Conservation (phyloP, 2,113 vertebrate species). For the Hemiprocne comata region DNA sequence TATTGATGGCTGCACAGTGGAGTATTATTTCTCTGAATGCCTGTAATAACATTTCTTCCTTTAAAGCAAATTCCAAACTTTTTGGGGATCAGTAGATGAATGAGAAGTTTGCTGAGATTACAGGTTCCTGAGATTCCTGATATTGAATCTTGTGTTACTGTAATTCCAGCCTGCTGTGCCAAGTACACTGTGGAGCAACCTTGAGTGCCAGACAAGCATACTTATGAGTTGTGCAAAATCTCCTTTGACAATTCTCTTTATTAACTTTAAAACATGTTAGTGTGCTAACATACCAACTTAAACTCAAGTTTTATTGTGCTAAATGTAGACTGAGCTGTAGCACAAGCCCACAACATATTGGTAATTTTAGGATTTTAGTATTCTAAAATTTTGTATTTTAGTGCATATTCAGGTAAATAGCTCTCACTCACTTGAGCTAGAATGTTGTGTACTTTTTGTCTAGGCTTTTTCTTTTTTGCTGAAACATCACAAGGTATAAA, state of each 20-base stretch:
- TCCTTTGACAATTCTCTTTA: background rate
- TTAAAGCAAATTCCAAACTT: background rate
- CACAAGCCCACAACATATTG: background rate
- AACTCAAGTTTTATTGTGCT: background rate
- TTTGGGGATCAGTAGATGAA: background rate
- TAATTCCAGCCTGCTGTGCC: background rate
- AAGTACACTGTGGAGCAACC: background rate
- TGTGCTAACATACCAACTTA: background rate
- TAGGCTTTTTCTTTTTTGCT: background rate
- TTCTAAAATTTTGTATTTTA: background rate
- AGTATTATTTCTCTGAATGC: background rate
- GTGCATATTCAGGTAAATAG: background rate
- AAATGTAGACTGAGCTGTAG: background rate
- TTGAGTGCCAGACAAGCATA: background rate
- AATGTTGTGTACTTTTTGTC: background rate
- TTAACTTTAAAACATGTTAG: background rate
- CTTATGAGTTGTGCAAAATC: background rate
- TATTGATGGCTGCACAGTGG: background rate
- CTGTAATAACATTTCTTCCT: background rate
- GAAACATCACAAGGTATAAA: background rate
- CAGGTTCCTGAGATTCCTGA: background rate
- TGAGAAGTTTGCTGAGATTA: background rate
- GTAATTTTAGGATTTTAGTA: background rate
- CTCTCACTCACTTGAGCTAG: background rate
- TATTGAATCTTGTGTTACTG: rapidly evolving